Evolutionary conservation across 2,797 vertebrate species (phyloP).

Genomic region (Pristis pectinata): DNA sequence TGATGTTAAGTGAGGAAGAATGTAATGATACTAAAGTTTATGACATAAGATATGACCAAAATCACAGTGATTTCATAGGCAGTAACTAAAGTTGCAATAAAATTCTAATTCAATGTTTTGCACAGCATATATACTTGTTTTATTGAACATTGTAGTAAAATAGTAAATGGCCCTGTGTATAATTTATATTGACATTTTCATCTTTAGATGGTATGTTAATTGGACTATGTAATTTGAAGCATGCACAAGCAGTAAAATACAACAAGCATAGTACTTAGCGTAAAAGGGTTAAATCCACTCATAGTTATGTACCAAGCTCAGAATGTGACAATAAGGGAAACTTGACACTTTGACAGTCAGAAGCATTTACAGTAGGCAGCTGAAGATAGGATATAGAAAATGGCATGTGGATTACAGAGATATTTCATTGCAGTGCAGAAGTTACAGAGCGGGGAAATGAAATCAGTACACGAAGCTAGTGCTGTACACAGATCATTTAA

Average conservation of each 20-base stretch:
- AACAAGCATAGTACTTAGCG: not conserved
- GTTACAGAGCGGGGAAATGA: slow-evolving; percentile 1
- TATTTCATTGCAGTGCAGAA: slow-evolving; percentile 15
- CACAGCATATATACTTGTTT: not conserved
- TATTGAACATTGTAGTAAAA: not conserved
- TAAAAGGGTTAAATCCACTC: slow-evolving; percentile 13
- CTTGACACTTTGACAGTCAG: slow-evolving; percentile 24
- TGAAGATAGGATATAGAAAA: slow-evolving; percentile 32
- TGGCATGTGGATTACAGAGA: slow-evolving; percentile 31
- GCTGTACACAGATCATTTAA: not conserved
- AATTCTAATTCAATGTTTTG: not conserved
- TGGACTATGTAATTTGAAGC: not conserved
- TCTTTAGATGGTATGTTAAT: not conserved
- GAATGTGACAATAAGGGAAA: slow-evolving; percentile 6
- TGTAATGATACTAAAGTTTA: not conserved
- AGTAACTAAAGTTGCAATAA: not conserved
- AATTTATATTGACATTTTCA: not conserved
- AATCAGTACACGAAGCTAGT: not conserved
- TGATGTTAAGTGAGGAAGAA: not conserved
- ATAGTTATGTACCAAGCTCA: not conserved
- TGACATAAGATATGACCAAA: not conserved
- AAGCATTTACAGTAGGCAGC: slow-evolving; percentile 3
- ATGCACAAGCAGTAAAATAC: not conserved
- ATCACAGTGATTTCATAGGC: not conserved
- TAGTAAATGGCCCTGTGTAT: not conserved